Conservation (phyloP, 1,140 invertebrate genomes). For the Papilio dardanus region DNA sequence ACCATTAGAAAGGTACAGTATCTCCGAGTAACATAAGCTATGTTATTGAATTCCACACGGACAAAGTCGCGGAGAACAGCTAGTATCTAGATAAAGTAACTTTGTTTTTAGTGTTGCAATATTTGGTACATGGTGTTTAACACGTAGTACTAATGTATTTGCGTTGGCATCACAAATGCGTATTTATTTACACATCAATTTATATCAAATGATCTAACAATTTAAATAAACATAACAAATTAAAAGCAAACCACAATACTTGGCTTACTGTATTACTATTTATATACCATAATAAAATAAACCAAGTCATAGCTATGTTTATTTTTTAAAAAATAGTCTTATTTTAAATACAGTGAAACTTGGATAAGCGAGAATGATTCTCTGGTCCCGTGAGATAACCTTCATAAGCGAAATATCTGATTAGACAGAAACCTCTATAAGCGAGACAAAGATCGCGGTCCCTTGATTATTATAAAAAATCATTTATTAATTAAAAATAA, state of each 20-base stretch:
- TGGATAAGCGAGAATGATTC: too few relatives aligned
- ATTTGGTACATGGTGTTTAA: background rate
- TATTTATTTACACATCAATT: conserved; percentile 24
- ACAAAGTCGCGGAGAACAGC: too few relatives aligned
- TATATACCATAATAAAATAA: background rate
- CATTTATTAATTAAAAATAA: conserved; percentile 5
- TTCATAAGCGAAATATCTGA: too few relatives aligned
- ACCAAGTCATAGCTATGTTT: too few relatives aligned
- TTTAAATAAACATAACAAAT: conserved; percentile 8
- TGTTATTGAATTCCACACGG: too few relatives aligned
- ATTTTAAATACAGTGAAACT: too few relatives aligned
- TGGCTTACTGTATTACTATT: background rate
- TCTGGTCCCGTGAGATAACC: too few relatives aligned
- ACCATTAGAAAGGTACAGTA: too few relatives aligned
- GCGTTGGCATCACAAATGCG: background rate
- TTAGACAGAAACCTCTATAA: too few relatives aligned
- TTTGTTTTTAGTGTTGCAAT: background rate
- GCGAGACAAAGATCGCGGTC: too few relatives aligned
- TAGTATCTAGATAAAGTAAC: background rate
- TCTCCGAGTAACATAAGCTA: too few relatives aligned
- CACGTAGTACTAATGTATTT: background rate
- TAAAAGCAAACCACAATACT: background rate
- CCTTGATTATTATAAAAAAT: background rate
- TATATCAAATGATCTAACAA: conserved; percentile 1
- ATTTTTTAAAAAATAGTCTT: too few relatives aligned